These are phyloP conservation scores for Phodopus roborovskii DNA, from an alignment of 2,113 vertebrate species.

Conservation along the genomic window DNA sequence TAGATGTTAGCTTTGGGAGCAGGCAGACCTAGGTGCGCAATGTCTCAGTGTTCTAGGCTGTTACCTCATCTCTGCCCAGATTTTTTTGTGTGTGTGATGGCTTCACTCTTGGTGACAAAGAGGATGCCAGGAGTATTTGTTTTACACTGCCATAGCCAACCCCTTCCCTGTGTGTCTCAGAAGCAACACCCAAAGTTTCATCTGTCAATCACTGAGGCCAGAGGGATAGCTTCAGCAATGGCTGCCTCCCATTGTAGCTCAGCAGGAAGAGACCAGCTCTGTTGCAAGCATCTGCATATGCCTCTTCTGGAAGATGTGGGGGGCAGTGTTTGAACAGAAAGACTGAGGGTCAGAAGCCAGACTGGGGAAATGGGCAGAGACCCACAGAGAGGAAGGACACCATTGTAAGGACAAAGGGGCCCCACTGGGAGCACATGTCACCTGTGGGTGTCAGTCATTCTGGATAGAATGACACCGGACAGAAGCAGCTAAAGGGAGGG, in stretches of 20 bases:
- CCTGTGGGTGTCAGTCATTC: background rate
- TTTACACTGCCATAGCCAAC: background rate
- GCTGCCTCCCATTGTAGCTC: background rate
- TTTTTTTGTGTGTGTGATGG: background rate
- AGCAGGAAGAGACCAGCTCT: background rate
- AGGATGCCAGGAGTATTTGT: background rate
- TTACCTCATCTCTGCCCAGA: background rate
- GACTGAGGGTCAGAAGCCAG: background rate
- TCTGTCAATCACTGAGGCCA: background rate
- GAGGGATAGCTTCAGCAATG: rapidly evolving
- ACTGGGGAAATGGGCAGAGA: slow-evolving; percentile 11
- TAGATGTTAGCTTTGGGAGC: background rate
- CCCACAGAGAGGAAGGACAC: background rate
- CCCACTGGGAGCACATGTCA: background rate
- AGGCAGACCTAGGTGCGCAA: background rate
- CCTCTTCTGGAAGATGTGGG: background rate
- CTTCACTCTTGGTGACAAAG: background rate
- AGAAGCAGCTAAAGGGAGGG: background rate
- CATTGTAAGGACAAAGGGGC: background rate
- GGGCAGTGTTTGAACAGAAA: background rate
- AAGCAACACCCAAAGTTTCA: rapidly evolving
- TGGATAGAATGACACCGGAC: background rate
- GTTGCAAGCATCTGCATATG: background rate
- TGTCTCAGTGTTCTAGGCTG: background rate
- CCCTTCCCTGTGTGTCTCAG: background rate